Evolutionary conservation across 2,797 vertebrate genomes (phyloP).

Genomic region (Acomys russatus): DNA sequence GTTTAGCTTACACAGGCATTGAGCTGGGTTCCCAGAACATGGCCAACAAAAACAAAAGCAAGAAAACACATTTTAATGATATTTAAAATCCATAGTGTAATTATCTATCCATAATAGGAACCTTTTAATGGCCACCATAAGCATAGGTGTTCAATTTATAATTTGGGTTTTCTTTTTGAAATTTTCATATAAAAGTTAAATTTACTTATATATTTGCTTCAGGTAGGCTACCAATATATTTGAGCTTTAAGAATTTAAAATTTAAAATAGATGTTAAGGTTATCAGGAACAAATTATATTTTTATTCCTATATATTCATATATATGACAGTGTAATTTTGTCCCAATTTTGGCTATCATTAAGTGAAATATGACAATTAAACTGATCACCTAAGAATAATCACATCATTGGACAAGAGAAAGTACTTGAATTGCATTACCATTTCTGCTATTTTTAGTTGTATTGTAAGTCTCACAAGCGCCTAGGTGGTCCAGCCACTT

Average conservation of each 20-base stretch:
- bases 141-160: not conserved
- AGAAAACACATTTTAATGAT: not conserved
- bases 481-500: not conserved
- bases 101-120: not conserved
- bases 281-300: constrained; percentile 28
- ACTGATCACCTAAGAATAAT: constrained; percentile 40
- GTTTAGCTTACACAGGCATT: not conserved
- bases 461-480: not conserved
- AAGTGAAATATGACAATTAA: constrained; percentile 39
- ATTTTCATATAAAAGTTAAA: not conserved
- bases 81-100: not conserved
- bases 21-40: not conserved
- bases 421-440: not conserved
- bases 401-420: not conserved
- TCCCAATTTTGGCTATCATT: constrained; percentile 48
- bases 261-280: not conserved
- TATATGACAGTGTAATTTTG: not conserved
- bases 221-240: not conserved
- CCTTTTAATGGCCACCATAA: not conserved
- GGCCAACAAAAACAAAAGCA: not conserved
- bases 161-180: constrained; percentile 58
- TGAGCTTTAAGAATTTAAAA: constrained; percentile 38
- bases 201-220: constrained; percentile 19
- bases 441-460: not conserved
- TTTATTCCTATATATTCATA: not conserved